Conservation (phyloP, 2,113 vertebrate species). For the Rhinopomastus cyanomelas region DNA sequence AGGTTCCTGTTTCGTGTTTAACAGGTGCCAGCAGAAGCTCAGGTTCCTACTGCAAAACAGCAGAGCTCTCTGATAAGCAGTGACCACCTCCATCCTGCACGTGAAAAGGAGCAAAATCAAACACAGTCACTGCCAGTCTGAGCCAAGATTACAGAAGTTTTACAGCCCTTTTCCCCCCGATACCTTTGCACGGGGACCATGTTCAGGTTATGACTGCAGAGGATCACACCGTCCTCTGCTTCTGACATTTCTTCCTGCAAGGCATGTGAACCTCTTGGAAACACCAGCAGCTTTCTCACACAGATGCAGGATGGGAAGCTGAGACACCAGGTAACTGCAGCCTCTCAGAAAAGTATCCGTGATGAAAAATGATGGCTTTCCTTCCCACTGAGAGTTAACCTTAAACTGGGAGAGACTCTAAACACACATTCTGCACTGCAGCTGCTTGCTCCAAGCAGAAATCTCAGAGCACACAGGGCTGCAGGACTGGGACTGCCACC, state of each 20-base stretch:
- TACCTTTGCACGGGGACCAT: background rate
- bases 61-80: background rate
- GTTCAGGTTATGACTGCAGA: background rate
- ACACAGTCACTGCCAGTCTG: background rate
- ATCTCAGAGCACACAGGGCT: background rate
- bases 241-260: slow-evolving; percentile 16
- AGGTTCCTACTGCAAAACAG: background rate
- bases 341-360: slow-evolving; percentile 40
- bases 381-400: background rate
- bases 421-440: background rate
- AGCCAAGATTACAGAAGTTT: background rate
- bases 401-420: background rate
- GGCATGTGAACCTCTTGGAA: slow-evolving; percentile 27
- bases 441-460: background rate
- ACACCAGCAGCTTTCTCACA: background rate
- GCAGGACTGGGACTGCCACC: background rate
- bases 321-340: slow-evolving; percentile 34
- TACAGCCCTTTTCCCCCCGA: background rate
- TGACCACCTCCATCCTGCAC: background rate
- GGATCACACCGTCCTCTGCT: background rate
- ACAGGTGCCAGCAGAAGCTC: background rate
- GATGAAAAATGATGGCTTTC: slow-evolving; percentile 42
- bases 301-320: background rate
- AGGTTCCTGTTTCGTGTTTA: background rate
- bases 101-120: background rate